Base-by-base conservation (phyloP, 2,113 vertebrate genomes). In the human (Homo sapiens) region DNA sequence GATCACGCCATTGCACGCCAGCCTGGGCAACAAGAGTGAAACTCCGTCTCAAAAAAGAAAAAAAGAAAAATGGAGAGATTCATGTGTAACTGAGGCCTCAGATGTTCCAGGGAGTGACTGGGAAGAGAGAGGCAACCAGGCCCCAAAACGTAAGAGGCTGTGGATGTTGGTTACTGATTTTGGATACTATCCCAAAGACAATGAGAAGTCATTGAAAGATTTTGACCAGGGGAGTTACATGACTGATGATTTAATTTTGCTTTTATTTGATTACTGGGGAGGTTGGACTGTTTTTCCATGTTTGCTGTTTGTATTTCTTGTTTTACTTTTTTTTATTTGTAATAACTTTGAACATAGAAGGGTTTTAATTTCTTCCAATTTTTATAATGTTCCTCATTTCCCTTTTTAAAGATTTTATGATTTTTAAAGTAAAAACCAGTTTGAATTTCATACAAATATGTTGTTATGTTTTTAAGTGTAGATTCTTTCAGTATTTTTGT, bases 391-490 rank as follows among this genome's bases (percentile, higher is more conserved):
- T 48, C 43, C 25, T 90, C 6, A 0, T 64, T 57, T 90, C 5
- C 25, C 25, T 83, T 40, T 80, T 89, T 85, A 10, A 11, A 40
- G 68, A 25, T 68, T 50, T 57, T 89, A 55, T 22, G 10, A 27
- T 48, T 57, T 84, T 85, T 92, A 57, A 93, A 91, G 55, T 76
- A 61, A 61, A 61, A 61, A 61, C 27, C 61, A 64, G 27, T 68
- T 35, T 68, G 66, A 68, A 35, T 68, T 68, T 68, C 35, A 68
- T 68, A 8, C 6, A 17, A 68, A 35, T 35, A 68, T 25, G 9
- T 61, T 61, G 48, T 70, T 55, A 61, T 43, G n/a, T 52, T 83
- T 40, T 35, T 13, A 20, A 18, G 14, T 50, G 1, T 25, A 22
- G 73, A 70, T 32, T 48, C 38, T 78, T 20, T 81, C 17, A 17